Percentiles rank a stretch among this genome's conserved stretches.
phyloP scores from a whole-genome alignment of 2,888 invertebrate genomes.

The Thelaira solivaga region DNA sequence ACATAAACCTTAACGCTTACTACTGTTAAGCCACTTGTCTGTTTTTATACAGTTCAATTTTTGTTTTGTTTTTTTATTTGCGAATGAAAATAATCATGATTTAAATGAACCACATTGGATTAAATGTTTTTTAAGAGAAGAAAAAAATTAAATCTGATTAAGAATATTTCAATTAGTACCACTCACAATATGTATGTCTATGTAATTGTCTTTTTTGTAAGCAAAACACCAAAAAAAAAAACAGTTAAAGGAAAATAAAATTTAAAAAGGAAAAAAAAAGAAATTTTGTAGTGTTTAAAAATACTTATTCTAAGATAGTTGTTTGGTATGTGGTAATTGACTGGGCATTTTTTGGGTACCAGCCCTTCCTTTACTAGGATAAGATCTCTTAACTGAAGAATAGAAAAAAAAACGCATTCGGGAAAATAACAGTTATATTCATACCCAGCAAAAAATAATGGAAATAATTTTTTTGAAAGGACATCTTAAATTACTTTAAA shows the following conservation, averaged over 20 bases:
- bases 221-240: background rate
- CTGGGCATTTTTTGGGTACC: no score
- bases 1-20: slow-evolving; percentile 61
- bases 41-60: background rate
- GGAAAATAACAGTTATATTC: no score
- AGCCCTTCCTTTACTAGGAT: no score
- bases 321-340: no score
- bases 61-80: background rate
- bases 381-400: no score
- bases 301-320: no score
- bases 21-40: slow-evolving; percentile 59
- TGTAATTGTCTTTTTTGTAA: slow-evolving; percentile 37
- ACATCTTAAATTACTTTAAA: no score
- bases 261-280: no score
- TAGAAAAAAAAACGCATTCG: no score
- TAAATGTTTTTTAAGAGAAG: slow-evolving; percentile 27
- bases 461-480: no score
- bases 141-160: slow-evolving; percentile 53
- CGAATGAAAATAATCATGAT: slow-evolving; percentile 38
- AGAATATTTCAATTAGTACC: slow-evolving; percentile 62
- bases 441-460: no score
- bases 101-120: slow-evolving; percentile 44
- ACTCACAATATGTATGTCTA: slow-evolving; percentile 55
- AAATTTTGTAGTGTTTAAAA: no score
- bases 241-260: background rate